Percentiles rank a stretch among this genome's conserved stretches.
Conservation (phyloP, 2,888 invertebrate species). For the Lysandra bellargus region DNA sequence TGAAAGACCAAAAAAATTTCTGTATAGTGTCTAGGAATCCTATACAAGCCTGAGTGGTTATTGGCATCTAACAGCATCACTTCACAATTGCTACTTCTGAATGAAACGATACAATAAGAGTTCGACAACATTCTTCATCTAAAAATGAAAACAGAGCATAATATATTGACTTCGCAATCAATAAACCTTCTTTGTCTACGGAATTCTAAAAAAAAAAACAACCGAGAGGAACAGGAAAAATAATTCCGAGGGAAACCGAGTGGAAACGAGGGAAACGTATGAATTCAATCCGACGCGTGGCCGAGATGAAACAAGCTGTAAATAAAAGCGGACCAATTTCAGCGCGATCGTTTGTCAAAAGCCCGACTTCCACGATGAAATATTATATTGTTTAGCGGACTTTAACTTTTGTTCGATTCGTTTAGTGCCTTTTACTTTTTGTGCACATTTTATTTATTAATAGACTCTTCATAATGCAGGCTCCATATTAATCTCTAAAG, state of each 20-base stretch:
- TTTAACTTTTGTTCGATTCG: not conserved
- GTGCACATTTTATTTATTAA: not conserved
- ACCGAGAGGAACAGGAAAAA: constrained; percentile 23
- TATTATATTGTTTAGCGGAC: not conserved
- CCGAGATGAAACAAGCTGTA: constrained; percentile 29
- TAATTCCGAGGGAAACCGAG: constrained; percentile 12
- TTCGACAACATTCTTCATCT: not conserved
- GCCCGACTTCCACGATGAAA: constrained; percentile 4
- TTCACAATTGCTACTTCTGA: not conserved
- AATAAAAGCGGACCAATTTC: constrained; percentile 33
- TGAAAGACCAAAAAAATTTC: too few relatives aligned
- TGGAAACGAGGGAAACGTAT: not conserved
- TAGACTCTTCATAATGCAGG: not conserved
- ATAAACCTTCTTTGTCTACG: not conserved
- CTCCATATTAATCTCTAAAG: too few relatives aligned
- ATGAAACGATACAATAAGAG: not conserved
- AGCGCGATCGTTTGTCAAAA: constrained; percentile 20
- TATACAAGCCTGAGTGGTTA: too few relatives aligned
- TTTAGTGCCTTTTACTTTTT: not conserved
- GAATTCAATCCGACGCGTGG: constrained; percentile 12
- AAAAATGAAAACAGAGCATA: not conserved
- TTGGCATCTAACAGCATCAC: not conserved
- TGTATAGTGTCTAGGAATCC: too few relatives aligned
- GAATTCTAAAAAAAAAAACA: constrained; percentile 3
- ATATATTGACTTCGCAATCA: not conserved